phyloP scores from a whole-genome alignment of 2,797 vertebrate genomes.

The Thaleichthys pacificus region DNA sequence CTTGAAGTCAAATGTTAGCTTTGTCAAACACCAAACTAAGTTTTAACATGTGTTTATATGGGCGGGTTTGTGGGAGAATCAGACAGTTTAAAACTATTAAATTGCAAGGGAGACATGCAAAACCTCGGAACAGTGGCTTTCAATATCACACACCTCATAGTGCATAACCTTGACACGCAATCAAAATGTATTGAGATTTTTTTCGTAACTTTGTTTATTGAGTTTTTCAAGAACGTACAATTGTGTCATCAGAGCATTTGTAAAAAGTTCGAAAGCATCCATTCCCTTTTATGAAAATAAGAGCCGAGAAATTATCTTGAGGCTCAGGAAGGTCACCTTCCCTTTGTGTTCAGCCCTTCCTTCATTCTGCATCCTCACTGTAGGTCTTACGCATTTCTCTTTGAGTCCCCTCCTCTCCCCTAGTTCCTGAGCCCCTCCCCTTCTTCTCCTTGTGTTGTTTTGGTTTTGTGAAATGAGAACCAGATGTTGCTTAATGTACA shows the following conservation, averaged over 20 bases:
- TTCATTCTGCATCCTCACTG: slow-evolving; percentile 33
- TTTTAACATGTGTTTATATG: background rate
- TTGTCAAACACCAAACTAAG: background rate
- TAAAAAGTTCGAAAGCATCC: background rate
- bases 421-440: slow-evolving; percentile 27
- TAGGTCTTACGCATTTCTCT: slow-evolving; percentile 29
- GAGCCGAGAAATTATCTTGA: background rate
- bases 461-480: slow-evolving; percentile 75
- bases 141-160: background rate
- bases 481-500: slow-evolving; percentile 82
- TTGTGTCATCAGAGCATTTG: background rate
- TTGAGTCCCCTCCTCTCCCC: slow-evolving; percentile 25
- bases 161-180: background rate
- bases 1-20: background rate
- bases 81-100: background rate
- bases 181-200: too few species aligned
- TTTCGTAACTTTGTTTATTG: too few species aligned
- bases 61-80: background rate
- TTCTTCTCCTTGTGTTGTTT: slow-evolving; percentile 68
- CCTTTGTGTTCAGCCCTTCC: slow-evolving; percentile 1
- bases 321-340: too few species aligned
- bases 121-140: background rate
- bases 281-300: slow-evolving; percentile 30
- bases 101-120: slow-evolving; percentile 21
- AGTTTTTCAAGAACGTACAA: background rate